Conservation (phyloP, 2,888 invertebrate species). For the Drosophila tanythrix region DNA sequence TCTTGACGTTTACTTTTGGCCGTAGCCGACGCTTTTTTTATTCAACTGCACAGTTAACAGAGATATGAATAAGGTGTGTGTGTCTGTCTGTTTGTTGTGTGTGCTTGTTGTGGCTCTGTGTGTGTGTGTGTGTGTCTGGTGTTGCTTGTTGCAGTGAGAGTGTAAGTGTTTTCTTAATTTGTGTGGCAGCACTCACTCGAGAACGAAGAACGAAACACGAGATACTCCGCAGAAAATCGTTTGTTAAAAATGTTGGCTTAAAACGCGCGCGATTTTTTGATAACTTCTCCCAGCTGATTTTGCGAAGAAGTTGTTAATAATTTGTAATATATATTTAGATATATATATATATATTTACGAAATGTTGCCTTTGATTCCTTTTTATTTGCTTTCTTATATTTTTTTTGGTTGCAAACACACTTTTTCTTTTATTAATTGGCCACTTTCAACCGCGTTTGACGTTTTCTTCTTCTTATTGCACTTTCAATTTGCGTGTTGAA, state of each 20-base stretch:
- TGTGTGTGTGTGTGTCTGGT: constrained; percentile 2
- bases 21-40: constrained; percentile 51
- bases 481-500: constrained; percentile 60
- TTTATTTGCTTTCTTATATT: constrained; percentile 21
- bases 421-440: constrained; percentile 49
- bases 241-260: constrained; percentile 34
- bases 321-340: constrained; percentile 5
- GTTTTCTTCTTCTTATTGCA: constrained; percentile 63
- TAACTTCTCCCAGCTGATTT: constrained; percentile 14
- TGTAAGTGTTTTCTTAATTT: background rate
- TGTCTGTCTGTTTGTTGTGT: constrained; percentile 3
- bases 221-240: constrained; percentile 23
- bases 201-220: constrained; percentile 6
- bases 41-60: constrained; percentile 20
- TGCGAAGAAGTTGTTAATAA: constrained; percentile 15
- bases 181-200: constrained; percentile 9
- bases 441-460: constrained; percentile 33
- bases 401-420: constrained; percentile 36
- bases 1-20: constrained; percentile 75
- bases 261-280: constrained; percentile 38
- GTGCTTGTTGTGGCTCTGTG: background rate
- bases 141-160: background rate
- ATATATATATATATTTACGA: constrained; percentile 17
- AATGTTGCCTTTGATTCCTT: constrained; percentile 40
- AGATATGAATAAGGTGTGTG: background rate